Percentiles rank a stretch among this genome's conserved stretches.
Conservation (phyloP, 2,113 vertebrate genomes). For the Clinocottus analis region DNA sequence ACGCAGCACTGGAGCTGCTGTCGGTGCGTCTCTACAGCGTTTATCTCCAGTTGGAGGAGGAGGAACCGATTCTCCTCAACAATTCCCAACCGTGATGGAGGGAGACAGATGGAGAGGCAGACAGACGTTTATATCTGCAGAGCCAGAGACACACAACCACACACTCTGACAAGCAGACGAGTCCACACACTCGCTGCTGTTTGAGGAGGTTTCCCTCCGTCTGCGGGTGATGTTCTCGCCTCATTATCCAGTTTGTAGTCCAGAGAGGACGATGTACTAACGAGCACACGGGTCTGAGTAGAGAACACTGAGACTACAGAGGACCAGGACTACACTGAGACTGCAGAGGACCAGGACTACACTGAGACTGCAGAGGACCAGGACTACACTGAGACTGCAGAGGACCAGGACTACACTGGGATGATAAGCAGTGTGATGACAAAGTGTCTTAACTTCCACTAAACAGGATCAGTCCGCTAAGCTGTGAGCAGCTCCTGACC, state of each 20-base stretch:
- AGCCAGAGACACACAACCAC: slow-evolving; percentile 21
- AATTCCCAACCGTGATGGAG: slow-evolving; percentile 34
- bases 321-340: too few species aligned
- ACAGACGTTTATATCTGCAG: slow-evolving; percentile 6
- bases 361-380: background rate
- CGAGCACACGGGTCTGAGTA: too few species aligned
- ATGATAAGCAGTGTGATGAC: too few species aligned
- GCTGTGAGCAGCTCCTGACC: slow-evolving; percentile 33
- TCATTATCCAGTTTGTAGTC: slow-evolving; percentile 57
- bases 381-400: background rate
- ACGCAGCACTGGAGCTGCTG: too few species aligned
- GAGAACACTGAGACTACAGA: too few species aligned
- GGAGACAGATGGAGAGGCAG: slow-evolving; percentile 64
- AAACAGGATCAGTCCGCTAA: slow-evolving; percentile 58
- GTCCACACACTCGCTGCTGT: slow-evolving; percentile 24
- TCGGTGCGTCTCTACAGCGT: background rate
- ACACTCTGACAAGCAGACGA: too few species aligned
- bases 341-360: too few species aligned
- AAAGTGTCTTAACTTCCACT: slow-evolving; percentile 32
- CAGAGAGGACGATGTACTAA: slow-evolving; percentile 9
- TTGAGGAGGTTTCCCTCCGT: slow-evolving; percentile 61
- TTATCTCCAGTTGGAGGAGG: slow-evolving; percentile 23
- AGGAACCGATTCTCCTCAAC: slow-evolving; percentile 13
- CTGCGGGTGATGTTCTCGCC: slow-evolving; percentile 25
- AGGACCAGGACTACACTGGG: too few species aligned